Percentiles rank a stretch among this genome's conserved stretches.
Conservation (phyloP, 1,140 invertebrate genomes). For the Augochlora pura region DNA sequence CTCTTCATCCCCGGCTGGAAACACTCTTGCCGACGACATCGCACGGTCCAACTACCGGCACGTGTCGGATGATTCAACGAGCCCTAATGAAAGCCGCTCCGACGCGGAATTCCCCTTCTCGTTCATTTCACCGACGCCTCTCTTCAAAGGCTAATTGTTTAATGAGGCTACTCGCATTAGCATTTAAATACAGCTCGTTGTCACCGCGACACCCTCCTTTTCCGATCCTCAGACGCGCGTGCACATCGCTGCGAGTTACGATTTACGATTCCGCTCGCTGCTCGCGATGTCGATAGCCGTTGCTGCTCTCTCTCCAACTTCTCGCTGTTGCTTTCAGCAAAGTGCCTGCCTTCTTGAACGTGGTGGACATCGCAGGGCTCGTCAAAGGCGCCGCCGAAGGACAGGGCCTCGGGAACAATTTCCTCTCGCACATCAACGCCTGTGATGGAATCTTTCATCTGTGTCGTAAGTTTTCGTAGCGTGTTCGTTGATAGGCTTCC, state of each 20-base stretch:
- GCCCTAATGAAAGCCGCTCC: slow-evolving; percentile 72
- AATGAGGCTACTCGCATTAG: slow-evolving; percentile 73
- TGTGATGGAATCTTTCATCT: slow-evolving; percentile 99
- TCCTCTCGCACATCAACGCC: slow-evolving; percentile 98
- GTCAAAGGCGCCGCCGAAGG: slow-evolving; percentile 99
- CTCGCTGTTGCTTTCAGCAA: slow-evolving; percentile 85
- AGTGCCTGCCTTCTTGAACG: slow-evolving; percentile 97
- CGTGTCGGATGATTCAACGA: slow-evolving; percentile 70
- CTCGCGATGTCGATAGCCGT: not conserved
- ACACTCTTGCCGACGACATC: slow-evolving; percentile 32
- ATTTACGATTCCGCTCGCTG: not conserved
- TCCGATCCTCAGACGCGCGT: slow-evolving; percentile 45
- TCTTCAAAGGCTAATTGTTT: slow-evolving; percentile 78
- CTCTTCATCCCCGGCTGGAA: slow-evolving; percentile 26
- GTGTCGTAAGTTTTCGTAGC: slow-evolving; percentile 87
- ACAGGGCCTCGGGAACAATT: slow-evolving; percentile 98
- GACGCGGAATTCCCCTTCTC: slow-evolving; percentile 53
- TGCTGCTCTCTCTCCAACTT: not conserved
- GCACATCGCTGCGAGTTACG: slow-evolving; percentile 39
- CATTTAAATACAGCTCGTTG: slow-evolving; percentile 74
- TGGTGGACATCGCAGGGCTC: slow-evolving; percentile 98
- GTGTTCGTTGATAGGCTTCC: too few species aligned
- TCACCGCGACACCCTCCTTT: slow-evolving; percentile 58
- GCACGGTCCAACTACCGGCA: slow-evolving; percentile 60
- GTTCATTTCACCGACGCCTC: slow-evolving; percentile 62